Conservation (phyloP, 2,113 vertebrate species). For the Peucedramus taeniatus region DNA sequence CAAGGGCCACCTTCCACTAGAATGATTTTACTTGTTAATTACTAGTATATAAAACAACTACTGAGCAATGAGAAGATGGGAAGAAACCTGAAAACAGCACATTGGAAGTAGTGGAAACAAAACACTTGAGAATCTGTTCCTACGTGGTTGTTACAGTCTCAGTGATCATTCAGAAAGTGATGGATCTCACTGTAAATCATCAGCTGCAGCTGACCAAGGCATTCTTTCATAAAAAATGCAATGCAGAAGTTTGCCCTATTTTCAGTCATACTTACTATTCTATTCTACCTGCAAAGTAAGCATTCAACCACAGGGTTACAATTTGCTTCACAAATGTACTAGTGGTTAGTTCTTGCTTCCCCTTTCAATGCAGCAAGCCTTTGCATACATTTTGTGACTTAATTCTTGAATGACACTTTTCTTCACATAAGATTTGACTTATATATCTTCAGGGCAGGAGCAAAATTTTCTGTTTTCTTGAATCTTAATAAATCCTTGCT, state of each 20-base stretch:
- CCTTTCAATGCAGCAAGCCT: not conserved
- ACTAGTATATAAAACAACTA: not conserved
- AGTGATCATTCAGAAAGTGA: not conserved
- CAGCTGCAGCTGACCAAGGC: not conserved
- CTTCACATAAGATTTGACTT: not conserved
- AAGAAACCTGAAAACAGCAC: not conserved
- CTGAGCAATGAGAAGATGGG: not conserved
- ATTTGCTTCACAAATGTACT: not conserved
- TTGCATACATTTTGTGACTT: not conserved
- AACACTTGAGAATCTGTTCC: not conserved
- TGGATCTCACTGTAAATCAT: not conserved
- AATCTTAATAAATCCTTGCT: not conserved
- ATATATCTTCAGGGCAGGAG: not conserved
- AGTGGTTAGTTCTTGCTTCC: not conserved
- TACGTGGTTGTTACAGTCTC: fast-evolving
- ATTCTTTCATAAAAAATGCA: not conserved
- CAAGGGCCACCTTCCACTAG: not conserved
- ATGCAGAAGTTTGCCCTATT: not conserved
- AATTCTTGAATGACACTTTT: not conserved
- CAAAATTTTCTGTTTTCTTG: not conserved
- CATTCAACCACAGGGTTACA: not conserved
- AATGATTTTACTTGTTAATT: not conserved
- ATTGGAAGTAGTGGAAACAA: not conserved
- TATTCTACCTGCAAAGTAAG: not conserved
- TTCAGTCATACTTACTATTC: not conserved